Percentiles rank a stretch among this genome's conserved stretches.
These are phyloP conservation scores for Phyllotreta cruciferae DNA, from an alignment of 2,888 invertebrate species.

Conservation along the genomic window DNA sequence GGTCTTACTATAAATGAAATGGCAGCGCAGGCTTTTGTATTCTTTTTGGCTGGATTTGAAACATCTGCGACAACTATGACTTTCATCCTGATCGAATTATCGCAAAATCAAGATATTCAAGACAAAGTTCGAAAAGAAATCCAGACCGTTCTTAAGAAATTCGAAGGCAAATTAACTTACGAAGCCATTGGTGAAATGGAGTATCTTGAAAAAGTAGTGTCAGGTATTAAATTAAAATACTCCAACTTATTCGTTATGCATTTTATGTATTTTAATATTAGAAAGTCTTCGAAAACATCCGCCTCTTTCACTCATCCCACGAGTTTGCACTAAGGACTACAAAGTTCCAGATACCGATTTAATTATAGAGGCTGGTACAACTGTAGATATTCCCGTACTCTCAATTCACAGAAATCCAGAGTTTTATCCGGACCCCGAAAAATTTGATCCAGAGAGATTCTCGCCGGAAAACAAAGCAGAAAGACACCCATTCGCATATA, in stretches of 20 bases:
- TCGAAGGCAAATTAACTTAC: slow-evolving; percentile 39
- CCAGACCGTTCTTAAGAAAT: slow-evolving; percentile 32
- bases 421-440: slow-evolving; percentile 39
- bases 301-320: slow-evolving; percentile 34
- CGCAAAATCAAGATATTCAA: slow-evolving; percentile 41
- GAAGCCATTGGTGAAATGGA: slow-evolving; percentile 26
- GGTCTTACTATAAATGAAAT: slow-evolving; percentile 18
- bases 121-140: slow-evolving; percentile 40
- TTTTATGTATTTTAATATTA: slow-evolving; percentile 14
- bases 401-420: slow-evolving; percentile 31
- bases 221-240: not conserved
- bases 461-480: slow-evolving; percentile 33
- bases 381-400: slow-evolving; percentile 37
- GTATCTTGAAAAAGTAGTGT: not conserved
- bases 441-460: slow-evolving; percentile 45
- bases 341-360: slow-evolving; percentile 39
- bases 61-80: slow-evolving; percentile 44
- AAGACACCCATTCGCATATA: not conserved
- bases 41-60: slow-evolving; percentile 45
- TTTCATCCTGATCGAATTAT: slow-evolving; percentile 42
- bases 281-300: slow-evolving; percentile 42
- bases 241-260: too few species aligned
- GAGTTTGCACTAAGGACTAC: slow-evolving; percentile 43
- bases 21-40: slow-evolving; percentile 40
- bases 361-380: slow-evolving; percentile 42